phyloP scores from a whole-genome alignment of 2,888 invertebrate species.

The Napeogenes inachia region DNA sequence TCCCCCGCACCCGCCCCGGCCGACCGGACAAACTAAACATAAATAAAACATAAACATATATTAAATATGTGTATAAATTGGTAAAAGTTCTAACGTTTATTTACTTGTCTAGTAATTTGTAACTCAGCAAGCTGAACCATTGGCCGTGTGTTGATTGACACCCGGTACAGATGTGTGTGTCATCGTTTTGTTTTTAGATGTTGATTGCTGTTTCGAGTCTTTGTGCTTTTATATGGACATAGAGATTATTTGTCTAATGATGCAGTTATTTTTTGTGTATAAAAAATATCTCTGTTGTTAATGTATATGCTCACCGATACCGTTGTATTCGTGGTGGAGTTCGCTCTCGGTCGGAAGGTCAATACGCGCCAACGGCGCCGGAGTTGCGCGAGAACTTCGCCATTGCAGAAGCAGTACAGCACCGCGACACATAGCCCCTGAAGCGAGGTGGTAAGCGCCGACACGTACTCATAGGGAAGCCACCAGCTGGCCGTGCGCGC shows the following conservation, averaged over 20 bases:
- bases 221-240: no score
- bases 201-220: no score
- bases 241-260: no score
- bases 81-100: no score
- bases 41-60: background rate
- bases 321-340: constrained; percentile 90
- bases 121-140: no score
- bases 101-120: no score
- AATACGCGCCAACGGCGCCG: constrained; percentile 91
- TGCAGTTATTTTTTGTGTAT: constrained; percentile 11
- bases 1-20: constrained; percentile 81
- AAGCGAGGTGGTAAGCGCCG: constrained; percentile 91
- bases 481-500: constrained; percentile 83
- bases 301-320: constrained; percentile 84
- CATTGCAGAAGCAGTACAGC: constrained; percentile 96
- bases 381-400: constrained; percentile 93
- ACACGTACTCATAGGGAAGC: constrained; percentile 87
- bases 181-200: no score
- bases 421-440: constrained; percentile 95
- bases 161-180: no score
- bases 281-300: no score
- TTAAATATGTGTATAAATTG: background rate
- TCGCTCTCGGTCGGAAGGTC: constrained; percentile 86
- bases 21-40: constrained; percentile 85
- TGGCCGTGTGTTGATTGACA: no score